Evolutionary conservation across 2,888 invertebrate genomes (phyloP).

Genomic region (Clostera curtula): DNA sequence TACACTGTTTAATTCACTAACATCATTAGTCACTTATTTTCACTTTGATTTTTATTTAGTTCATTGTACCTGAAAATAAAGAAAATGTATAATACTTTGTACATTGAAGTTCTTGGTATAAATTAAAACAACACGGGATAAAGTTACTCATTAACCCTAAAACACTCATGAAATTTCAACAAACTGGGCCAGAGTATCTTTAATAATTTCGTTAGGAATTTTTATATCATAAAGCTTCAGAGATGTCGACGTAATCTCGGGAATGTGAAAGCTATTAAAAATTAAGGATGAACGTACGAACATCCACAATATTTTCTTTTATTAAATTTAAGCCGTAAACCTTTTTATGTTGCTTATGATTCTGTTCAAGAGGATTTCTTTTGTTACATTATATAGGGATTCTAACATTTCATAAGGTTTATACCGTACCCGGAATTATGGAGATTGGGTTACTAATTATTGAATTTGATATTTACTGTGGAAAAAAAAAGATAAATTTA

Average conservation of each 20-base stretch:
- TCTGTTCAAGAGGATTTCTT: constrained; percentile 27
- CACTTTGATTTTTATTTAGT: constrained; percentile 1
- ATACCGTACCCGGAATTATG: too few relatives aligned
- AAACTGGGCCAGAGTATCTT: too few relatives aligned
- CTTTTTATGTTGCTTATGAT: constrained; percentile 33
- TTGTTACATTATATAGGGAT: constrained; percentile 23
- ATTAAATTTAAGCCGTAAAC: constrained; percentile 40
- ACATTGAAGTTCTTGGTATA: too few relatives aligned
- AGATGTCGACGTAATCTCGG: constrained; percentile 5
- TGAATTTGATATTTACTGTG: too few relatives aligned
- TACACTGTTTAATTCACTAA: too few relatives aligned
- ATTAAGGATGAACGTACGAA: constrained; percentile 26
- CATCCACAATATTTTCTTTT: constrained; percentile 37
- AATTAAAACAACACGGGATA: too few relatives aligned
- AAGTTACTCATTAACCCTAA: too few relatives aligned
- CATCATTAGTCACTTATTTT: not conserved
- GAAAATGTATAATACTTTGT: constrained; percentile 1
- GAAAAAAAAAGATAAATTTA: too few relatives aligned
- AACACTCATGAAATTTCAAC: too few relatives aligned
- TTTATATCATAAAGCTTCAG: not conserved
- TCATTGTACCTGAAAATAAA: constrained; percentile 7
- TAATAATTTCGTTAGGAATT: not conserved
- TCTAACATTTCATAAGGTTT: too few relatives aligned
- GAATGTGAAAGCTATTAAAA: constrained; percentile 12
- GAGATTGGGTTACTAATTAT: too few relatives aligned